A percentile compares a stretch with the other conserved stretches of the same genome.
phyloP scores from a whole-genome alignment of 1,140 invertebrate genomes.

The Zaprionus africanus region DNA sequence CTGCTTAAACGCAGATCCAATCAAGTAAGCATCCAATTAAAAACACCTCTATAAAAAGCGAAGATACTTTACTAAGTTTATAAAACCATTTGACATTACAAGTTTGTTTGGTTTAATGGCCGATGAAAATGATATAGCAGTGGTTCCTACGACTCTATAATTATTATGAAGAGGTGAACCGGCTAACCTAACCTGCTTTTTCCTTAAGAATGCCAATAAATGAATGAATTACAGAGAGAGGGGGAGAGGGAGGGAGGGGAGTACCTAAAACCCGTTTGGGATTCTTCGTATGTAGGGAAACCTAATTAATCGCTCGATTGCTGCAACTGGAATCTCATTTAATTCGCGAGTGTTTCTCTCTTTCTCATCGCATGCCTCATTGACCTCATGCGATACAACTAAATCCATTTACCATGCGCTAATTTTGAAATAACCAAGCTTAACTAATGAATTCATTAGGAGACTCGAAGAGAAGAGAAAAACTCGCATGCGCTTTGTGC shows the following conservation, averaged over 20 bases:
- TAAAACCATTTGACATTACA: not conserved
- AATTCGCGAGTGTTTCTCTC: constrained; percentile 18
- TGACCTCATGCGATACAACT: constrained; percentile 58
- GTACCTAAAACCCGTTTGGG: constrained; percentile 46
- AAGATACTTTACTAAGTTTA: not conserved
- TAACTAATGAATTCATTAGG: constrained; percentile 66
- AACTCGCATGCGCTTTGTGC: constrained; percentile 62
- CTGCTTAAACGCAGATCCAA: not conserved
- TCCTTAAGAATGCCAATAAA: constrained; percentile 31
- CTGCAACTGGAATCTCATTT: constrained; percentile 32
- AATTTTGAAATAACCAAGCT: constrained; percentile 44
- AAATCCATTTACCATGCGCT: constrained; percentile 36
- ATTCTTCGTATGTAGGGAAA: constrained; percentile 18
- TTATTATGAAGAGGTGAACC: constrained; percentile 18
- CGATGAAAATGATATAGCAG: constrained; percentile 23
- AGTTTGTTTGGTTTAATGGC: not conserved
- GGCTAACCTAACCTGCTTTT: constrained; percentile 36
- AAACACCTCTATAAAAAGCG: not conserved
- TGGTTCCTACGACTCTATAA: constrained; percentile 7
- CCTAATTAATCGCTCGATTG: constrained; percentile 64
- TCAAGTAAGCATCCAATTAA: not conserved
- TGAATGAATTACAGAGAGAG: constrained; percentile 10
- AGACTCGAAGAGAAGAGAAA: not conserved
- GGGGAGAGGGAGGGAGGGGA: not conserved
- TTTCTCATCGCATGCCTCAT: constrained; percentile 58